Conservation (phyloP, 2,797 vertebrate genomes). For the Poeciliopsis presidionis region DNA sequence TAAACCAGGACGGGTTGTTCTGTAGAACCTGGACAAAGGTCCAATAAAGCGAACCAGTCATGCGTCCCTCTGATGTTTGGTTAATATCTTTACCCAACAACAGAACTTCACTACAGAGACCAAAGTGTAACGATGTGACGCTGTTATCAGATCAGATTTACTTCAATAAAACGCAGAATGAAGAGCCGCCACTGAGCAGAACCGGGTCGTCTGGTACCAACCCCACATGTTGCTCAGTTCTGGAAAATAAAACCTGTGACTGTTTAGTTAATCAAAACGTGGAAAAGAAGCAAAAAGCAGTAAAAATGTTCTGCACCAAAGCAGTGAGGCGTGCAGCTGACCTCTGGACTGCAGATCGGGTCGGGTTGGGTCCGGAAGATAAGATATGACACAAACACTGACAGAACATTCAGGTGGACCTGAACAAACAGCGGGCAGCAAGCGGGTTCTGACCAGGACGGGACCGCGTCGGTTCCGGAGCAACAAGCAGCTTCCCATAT, state of each 20-base stretch:
- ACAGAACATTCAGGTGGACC: background rate
- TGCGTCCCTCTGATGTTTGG: background rate
- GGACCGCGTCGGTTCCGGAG: background rate
- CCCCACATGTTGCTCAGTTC: background rate
- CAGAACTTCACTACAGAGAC: background rate
- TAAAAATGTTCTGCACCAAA: background rate
- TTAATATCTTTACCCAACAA: background rate
- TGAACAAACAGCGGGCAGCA: background rate
- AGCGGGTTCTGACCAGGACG: background rate
- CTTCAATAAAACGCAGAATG: background rate
- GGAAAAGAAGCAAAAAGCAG: background rate
- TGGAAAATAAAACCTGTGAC: background rate
- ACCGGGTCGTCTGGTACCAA: background rate
- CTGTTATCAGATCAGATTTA: background rate
- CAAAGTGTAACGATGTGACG: background rate
- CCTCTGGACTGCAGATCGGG: background rate
- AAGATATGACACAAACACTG: background rate
- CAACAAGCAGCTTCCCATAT: background rate
- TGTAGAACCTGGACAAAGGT: background rate
- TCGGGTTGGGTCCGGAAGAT: background rate
- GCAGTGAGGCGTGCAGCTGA: background rate
- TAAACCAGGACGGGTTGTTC: background rate
- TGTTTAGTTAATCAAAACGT: background rate
- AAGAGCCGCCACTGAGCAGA: background rate
- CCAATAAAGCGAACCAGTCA: background rate